Conservation (phyloP, 2,797 vertebrate species). For the Syndactyla subalaris region DNA sequence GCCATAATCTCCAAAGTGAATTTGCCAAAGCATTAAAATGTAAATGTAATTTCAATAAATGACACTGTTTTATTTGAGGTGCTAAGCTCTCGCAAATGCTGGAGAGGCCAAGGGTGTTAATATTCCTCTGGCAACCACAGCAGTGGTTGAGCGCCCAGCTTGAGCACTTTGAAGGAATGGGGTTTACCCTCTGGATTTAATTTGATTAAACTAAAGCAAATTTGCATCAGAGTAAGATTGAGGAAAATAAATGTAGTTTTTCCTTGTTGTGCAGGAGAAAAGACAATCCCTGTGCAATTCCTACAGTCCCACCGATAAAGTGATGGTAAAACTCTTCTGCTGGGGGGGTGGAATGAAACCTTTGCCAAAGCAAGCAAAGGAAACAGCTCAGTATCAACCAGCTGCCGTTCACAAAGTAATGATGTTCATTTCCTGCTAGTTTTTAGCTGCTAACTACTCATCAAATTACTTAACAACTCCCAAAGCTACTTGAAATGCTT, state of each 20-base stretch:
- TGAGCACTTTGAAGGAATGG: neutral
- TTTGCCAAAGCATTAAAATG: slow-evolving; percentile 13
- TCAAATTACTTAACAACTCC: neutral
- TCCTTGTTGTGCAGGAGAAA: neutral
- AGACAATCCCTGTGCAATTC: neutral
- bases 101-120: slow-evolving; percentile 1
- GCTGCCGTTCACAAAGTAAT: neutral
- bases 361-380: neutral
- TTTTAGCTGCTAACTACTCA: neutral
- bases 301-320: neutral
- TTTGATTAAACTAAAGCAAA: slow-evolving; percentile 11
- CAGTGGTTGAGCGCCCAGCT: neutral
- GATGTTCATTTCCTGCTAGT: neutral
- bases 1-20: neutral
- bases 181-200: neutral
- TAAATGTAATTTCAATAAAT: neutral
- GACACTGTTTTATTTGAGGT: neutral
- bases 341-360: neutral
- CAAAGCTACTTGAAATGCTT: neutral
- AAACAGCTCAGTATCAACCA: neutral
- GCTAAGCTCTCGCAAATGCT: neutral
- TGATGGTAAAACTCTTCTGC: neutral
- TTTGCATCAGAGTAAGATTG: neutral
- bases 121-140: slow-evolving; percentile 10
- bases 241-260: neutral